Percentiles rank a stretch among this genome's conserved stretches.
Conservation (phyloP, 1,140 invertebrate genomes). For the Diorhabda carinulata region DNA sequence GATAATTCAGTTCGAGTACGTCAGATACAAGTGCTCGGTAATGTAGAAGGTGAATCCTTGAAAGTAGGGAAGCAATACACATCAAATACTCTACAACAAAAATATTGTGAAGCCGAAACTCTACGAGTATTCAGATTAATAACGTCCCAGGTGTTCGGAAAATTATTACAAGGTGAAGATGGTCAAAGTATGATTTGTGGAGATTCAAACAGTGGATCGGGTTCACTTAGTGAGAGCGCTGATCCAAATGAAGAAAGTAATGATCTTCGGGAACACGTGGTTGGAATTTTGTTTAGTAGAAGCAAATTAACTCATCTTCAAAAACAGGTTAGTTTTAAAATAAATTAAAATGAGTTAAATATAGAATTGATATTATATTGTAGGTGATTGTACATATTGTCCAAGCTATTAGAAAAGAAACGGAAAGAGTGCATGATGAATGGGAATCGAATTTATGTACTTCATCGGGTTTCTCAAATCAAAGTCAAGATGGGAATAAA, state of each 20-base stretch:
- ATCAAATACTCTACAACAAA: slow-evolving; percentile 64
- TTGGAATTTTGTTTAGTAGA: slow-evolving; percentile 91
- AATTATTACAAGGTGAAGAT: slow-evolving; percentile 66
- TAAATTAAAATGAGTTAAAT: background rate
- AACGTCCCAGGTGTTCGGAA: slow-evolving; percentile 91
- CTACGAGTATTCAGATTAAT: slow-evolving; percentile 90
- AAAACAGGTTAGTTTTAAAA: slow-evolving; percentile 68
- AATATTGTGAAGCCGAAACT: slow-evolving; percentile 88
- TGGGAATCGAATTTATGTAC: slow-evolving; percentile 65
- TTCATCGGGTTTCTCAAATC: slow-evolving; percentile 28
- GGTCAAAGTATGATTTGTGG: slow-evolving; percentile 42
- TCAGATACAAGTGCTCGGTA: slow-evolving; percentile 69
- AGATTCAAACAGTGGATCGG: slow-evolving; percentile 43
- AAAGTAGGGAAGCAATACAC: slow-evolving; percentile 53
- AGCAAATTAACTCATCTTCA: slow-evolving; percentile 92
- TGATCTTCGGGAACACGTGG: slow-evolving; percentile 93
- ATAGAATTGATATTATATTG: slow-evolving; percentile 22
- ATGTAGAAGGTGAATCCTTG: slow-evolving; percentile 53
- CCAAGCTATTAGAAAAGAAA: slow-evolving; percentile 86
- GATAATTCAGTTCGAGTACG: slow-evolving; percentile 85
- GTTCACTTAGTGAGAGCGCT: slow-evolving; percentile 49
- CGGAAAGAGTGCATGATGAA: slow-evolving; percentile 77
- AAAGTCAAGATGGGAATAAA: slow-evolving; percentile 51
- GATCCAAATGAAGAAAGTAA: slow-evolving; percentile 67
- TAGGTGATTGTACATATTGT: slow-evolving; percentile 90